Conservation (phyloP, 2,113 vertebrate genomes). For the Acrocephalus kingi region DNA sequence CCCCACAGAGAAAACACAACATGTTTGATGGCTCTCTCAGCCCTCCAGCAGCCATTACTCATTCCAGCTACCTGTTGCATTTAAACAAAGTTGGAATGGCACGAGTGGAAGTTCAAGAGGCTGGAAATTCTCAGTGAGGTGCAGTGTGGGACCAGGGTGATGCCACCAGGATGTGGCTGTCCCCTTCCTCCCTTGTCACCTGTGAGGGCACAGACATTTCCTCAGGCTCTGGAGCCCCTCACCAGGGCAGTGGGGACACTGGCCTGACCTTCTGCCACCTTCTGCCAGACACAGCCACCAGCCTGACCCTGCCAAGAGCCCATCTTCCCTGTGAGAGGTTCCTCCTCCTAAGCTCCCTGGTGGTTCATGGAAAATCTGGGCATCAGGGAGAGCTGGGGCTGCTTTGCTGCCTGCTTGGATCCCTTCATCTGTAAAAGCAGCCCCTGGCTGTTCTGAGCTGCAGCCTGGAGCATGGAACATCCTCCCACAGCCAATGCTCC, state of each 20-base stretch:
- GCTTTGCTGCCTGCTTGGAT: not conserved
- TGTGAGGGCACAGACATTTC: not conserved
- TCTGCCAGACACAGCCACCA: not conserved
- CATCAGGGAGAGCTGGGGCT: not conserved
- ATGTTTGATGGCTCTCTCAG: not conserved
- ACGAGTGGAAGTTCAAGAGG: not conserved
- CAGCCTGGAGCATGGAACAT: not conserved
- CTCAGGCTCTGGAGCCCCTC: not conserved
- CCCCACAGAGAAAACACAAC: not conserved
- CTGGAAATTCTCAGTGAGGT: not conserved
- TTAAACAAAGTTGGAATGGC: not conserved
- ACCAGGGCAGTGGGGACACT: not conserved
- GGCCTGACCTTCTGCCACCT: not conserved
- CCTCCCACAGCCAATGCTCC: not conserved
- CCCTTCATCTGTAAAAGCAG: not conserved
- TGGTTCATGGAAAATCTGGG: not conserved
- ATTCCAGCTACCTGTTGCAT: not conserved
- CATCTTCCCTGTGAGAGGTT: accelerated
- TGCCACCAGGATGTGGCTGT: not conserved
- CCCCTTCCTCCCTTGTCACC: not conserved
- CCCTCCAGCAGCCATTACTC: not conserved
- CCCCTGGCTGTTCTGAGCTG: not conserved
- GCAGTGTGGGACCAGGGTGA: not conserved
- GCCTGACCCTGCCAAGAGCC: not conserved
- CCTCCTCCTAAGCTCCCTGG: not conserved